Conservation (phyloP, 2,888 invertebrate genomes). For the Aplocera efformata region DNA sequence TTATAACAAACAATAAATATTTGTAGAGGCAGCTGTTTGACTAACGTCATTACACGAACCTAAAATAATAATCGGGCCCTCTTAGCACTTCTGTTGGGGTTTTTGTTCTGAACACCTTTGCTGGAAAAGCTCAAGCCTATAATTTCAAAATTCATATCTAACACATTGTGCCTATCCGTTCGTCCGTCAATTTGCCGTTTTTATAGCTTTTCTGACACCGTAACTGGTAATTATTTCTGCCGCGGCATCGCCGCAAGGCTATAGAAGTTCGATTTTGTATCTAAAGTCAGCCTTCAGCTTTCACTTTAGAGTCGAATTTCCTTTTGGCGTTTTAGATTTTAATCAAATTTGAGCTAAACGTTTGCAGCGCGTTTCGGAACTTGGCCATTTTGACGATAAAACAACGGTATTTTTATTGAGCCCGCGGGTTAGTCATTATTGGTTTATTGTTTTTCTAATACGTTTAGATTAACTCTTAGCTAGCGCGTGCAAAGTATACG, state of each 20-base stretch:
- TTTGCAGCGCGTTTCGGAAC: slow-evolving; percentile 27
- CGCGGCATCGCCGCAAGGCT: slow-evolving; percentile 53
- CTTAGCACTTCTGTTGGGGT: slow-evolving; percentile 76
- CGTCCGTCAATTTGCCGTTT: slow-evolving; percentile 69
- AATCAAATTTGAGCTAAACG: slow-evolving; percentile 41
- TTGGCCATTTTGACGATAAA: slow-evolving; percentile 29
- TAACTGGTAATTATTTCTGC: slow-evolving; percentile 66
- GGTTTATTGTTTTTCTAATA: slow-evolving; percentile 28
- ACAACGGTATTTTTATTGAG: slow-evolving; percentile 30
- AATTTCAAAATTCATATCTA: slow-evolving; percentile 78
- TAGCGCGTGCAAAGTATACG: slow-evolving; percentile 1
- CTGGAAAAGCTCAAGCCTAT: slow-evolving; percentile 58
- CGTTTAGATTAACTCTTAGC: slow-evolving; percentile 13
- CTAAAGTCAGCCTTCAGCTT: slow-evolving; percentile 34
- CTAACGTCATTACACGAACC: slow-evolving; percentile 61
- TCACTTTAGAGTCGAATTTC: slow-evolving; percentile 30
- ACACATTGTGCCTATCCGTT: slow-evolving; percentile 75
- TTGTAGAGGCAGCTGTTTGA: slow-evolving; percentile 75
- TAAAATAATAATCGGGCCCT: slow-evolving; percentile 70
- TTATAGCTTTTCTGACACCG: slow-evolving; percentile 66
- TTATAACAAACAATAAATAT: slow-evolving; percentile 68
- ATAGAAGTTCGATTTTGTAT: slow-evolving; percentile 33
- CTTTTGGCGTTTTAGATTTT: slow-evolving; percentile 25
- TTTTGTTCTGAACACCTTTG: slow-evolving; percentile 70
- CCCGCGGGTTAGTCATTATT: slow-evolving; percentile 25